phyloP scores from a whole-genome alignment of 2,888 invertebrate genomes.

The Seladonia tumulorum region DNA sequence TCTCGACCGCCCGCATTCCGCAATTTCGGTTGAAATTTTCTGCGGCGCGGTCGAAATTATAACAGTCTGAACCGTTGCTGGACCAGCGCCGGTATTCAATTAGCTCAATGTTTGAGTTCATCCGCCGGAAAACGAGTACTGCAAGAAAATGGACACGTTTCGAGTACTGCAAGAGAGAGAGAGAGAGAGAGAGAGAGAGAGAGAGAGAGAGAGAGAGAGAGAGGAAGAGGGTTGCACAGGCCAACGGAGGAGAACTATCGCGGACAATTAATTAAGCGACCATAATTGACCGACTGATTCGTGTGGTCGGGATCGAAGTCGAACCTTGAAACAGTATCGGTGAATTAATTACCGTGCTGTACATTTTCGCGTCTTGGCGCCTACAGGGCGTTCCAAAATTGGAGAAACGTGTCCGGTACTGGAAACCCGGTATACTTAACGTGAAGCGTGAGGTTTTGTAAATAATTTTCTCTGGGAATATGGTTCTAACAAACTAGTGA shows the following conservation, averaged over 20 bases:
- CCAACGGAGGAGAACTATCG: background rate
- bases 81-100: constrained; percentile 10
- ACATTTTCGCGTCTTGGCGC: background rate
- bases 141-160: too few species aligned
- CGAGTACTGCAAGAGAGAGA: background rate
- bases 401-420: background rate
- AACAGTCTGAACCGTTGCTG: background rate
- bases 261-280: constrained; percentile 16
- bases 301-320: background rate
- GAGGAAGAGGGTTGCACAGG: background rate
- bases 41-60: constrained; percentile 29
- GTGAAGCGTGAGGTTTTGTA: background rate
- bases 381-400: background rate
- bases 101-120: constrained; percentile 27
- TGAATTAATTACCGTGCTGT: background rate
- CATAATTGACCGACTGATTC: background rate
- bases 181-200: too few species aligned
- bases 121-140: constrained; percentile 7
- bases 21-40: background rate
- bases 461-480: background rate
- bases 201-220: too few species aligned
- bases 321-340: background rate
- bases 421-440: background rate
- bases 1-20: background rate
- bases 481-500: background rate